Conservation (phyloP, 2,888 invertebrate genomes). For the Drosophila stalkeri region DNA sequence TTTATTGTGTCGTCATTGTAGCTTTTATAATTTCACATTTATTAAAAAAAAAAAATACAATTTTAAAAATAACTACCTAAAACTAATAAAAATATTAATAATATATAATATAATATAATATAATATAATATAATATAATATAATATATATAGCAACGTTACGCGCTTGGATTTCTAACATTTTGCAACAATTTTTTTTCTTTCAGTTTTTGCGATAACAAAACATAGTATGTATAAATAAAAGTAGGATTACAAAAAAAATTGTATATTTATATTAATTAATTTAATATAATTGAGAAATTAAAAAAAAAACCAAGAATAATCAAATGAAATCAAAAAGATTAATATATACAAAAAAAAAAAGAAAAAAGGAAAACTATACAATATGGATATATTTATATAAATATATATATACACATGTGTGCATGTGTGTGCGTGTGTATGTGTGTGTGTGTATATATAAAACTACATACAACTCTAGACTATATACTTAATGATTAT, state of each 20-base stretch:
- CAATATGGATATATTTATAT: conserved; percentile 39
- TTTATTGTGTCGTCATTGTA: conserved; percentile 73
- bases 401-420: conserved; percentile 18
- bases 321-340: conserved; percentile 35
- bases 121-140: conserved; percentile 59
- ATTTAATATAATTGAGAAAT: conserved; percentile 27
- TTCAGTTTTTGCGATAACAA: conserved; percentile 51
- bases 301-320: conserved; percentile 12
- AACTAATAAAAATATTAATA: conserved; percentile 74
- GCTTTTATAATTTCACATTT: conserved; percentile 72
- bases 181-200: conserved; percentile 63
- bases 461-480: conserved; percentile 66
- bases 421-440: conserved; percentile 25
- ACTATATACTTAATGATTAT: conserved; percentile 58
- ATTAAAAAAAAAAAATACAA: conserved; percentile 72
- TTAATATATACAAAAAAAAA: conserved; percentile 62
- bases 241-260: conserved; percentile 43
- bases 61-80: conserved; percentile 78
- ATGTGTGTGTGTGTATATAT: conserved; percentile 45
- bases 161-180: conserved; percentile 71
- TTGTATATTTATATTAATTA: conserved; percentile 5
- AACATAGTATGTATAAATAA: conserved; percentile 52
- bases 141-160: conserved; percentile 75
- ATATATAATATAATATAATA: conserved; percentile 61
- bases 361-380: conserved; percentile 41